Evolutionary conservation across 2,797 vertebrate genomes (phyloP).

Genomic region (Phoebastria nigripes): DNA sequence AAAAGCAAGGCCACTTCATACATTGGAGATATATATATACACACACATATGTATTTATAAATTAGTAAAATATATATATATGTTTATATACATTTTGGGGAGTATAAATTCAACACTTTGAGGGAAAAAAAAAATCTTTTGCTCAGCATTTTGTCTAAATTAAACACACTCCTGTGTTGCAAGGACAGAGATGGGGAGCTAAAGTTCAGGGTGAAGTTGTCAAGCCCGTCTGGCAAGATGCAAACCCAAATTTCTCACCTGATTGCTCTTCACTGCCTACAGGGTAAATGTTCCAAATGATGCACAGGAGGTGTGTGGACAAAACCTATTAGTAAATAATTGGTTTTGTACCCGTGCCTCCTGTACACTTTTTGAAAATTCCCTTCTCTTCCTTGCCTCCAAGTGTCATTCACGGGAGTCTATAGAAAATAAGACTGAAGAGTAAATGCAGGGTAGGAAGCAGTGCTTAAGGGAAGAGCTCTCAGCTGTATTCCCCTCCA

Average conservation of each 20-base stretch:
- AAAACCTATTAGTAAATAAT: slow-evolving; percentile 66
- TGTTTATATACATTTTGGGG: not conserved
- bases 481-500: slow-evolving; percentile 3
- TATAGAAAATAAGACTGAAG: slow-evolving; percentile 31
- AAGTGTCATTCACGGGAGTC: not conserved
- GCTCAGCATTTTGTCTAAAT: not conserved
- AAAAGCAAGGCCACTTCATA: not conserved
- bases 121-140: not conserved
- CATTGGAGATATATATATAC: not conserved
- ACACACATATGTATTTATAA: not conserved
- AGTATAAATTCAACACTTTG: not conserved
- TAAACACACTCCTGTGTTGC: not conserved
- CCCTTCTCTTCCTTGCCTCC: slow-evolving; percentile 22
- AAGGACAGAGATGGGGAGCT: not conserved
- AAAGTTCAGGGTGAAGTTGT: slow-evolving; percentile 30
- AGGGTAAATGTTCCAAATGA: slow-evolving; percentile 53
- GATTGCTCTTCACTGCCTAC: slow-evolving; percentile 56
- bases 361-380: slow-evolving; percentile 44
- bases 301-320: slow-evolving; percentile 52
- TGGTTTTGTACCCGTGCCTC: slow-evolving; percentile 35
- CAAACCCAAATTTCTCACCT: slow-evolving; percentile 66
- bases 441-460: slow-evolving; percentile 10
- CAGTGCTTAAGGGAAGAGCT: slow-evolving; percentile 39
- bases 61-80: not conserved
- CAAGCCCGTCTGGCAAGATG: slow-evolving; percentile 26